Base-by-base conservation (phyloP, 2,113 vertebrate species). In the Apteryx mantelli region DNA sequence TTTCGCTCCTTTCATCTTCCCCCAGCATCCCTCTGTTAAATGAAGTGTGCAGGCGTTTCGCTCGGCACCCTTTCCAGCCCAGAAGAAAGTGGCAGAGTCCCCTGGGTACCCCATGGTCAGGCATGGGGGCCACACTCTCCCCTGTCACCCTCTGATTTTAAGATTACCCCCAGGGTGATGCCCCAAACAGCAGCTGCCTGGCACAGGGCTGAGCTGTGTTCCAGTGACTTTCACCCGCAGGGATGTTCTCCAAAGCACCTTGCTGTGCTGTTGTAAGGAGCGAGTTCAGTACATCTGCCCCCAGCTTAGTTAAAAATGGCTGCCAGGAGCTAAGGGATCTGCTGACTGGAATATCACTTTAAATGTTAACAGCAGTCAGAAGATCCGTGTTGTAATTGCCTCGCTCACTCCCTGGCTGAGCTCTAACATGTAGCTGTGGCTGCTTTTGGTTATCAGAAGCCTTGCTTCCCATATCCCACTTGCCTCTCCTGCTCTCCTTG, bases 111-210 rank as follows among this genome's bases (percentile, higher is more conserved):
- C 52, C 3, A 0, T 5, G 30, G 66, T 26, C 73, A 58, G 40
- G 18, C 8, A 0, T 1, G 1, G 36, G n/a, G 40, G 34, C 44
- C 1, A 0, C 0, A 2, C 20, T 71, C 38, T 55, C 25, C 46
- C 36, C 30, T 48, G 63, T 56, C 32, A 16, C 48, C 42, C 60
- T 25, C 6, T 2, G 17, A 38, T 16, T 30, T 56, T 69, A 9
- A 20, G 86, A 61, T 38, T 24, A 48, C 63, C 77, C 58, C 38
- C 21, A 17, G 75, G 40, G 7, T 52, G 80, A 55, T 36, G 3
- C 46, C 55, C 40, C 42, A 53, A 15, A 56, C 86, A 80, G 71
- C 82, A 50, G 56, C 77, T 69, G 44, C 38, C 26, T 46, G 70
- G 52, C 44, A 15, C 1, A 0, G 55, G 74, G 52, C 82, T 86